Evolutionary conservation across 2,888 invertebrate genomes (phyloP).

Genomic region (Noctua fimbriata): DNA sequence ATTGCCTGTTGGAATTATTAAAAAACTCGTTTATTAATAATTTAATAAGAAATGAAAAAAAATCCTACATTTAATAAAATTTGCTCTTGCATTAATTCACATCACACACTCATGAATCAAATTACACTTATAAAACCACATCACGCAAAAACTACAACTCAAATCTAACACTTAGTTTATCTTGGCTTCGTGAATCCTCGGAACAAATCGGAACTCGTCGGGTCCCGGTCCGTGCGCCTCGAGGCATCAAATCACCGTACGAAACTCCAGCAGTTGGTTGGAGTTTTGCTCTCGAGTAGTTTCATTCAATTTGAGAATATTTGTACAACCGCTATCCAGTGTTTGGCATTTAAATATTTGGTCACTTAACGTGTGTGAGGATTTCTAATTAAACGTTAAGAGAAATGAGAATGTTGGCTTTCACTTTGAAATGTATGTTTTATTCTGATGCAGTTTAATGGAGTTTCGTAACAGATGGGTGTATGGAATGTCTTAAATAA

Average conservation of each 20-base stretch:
- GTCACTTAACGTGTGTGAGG: constrained; percentile 50
- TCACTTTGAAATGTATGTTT: not conserved
- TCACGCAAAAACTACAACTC: constrained; percentile 50
- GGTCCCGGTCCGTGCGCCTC: constrained; percentile 30
- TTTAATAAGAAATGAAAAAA: not conserved
- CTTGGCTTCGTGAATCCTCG: constrained; percentile 49
- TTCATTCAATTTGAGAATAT: constrained; percentile 65
- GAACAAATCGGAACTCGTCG: constrained; percentile 39
- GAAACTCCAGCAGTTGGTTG: constrained; percentile 39
- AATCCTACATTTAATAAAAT: constrained; percentile 7
- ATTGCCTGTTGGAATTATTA: no score
- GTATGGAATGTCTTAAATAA: not conserved
- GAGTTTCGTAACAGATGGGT: not conserved
- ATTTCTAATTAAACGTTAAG: constrained; percentile 50
- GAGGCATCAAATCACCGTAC: constrained; percentile 61
- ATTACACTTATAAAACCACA: constrained; percentile 47
- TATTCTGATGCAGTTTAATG: not conserved
- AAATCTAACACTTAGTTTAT: constrained; percentile 52
- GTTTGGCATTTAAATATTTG: constrained; percentile 66
- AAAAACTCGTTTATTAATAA: no score
- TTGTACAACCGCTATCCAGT: constrained; percentile 49
- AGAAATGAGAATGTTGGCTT: not conserved
- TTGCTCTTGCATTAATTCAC: constrained; percentile 36
- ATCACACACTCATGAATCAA: constrained; percentile 41
- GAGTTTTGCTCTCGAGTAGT: constrained; percentile 56